Percentiles rank a stretch among this genome's conserved stretches.
Conservation (phyloP, 2,888 invertebrate genomes). For the Drosophila yooni region DNA sequence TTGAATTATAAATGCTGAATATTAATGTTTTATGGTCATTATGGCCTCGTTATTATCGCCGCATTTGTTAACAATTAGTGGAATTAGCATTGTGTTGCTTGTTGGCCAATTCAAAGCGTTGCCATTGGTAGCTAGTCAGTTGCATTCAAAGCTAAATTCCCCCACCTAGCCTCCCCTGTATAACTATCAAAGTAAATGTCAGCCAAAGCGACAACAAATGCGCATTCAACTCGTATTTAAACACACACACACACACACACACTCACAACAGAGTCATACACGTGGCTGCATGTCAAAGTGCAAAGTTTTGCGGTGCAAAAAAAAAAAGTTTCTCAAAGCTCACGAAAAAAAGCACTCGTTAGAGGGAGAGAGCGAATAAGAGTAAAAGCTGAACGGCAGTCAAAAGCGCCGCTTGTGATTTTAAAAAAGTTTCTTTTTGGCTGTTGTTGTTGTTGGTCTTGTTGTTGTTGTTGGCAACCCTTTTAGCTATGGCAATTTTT, state of each 20-base stretch:
- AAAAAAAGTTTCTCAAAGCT: conserved; percentile 63
- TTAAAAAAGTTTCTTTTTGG: conserved; percentile 57
- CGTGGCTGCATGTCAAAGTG: conserved; percentile 79
- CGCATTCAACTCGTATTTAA: conserved; percentile 37
- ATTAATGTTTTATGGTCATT: neutral
- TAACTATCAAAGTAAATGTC: conserved; percentile 35
- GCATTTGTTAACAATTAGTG: conserved; percentile 49
- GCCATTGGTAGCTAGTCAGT: conserved; percentile 29
- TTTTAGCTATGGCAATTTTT: conserved; percentile 62
- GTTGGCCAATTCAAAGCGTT: conserved; percentile 41
- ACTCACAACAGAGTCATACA: conserved; percentile 49
- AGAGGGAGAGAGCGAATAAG: neutral
- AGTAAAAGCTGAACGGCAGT: conserved; percentile 40
- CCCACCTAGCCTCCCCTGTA: neutral
- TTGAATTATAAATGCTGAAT: neutral
- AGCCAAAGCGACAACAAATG: conserved; percentile 51
- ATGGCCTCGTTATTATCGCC: conserved; percentile 15
- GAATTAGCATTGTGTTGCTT: conserved; percentile 45
- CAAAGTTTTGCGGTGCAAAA: conserved; percentile 71
- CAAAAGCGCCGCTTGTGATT: conserved; percentile 74
- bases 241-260: conserved; percentile 23
- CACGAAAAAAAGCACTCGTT: conserved; percentile 37
- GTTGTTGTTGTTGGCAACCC: conserved; percentile 59
- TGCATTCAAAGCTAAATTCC: conserved; percentile 30
- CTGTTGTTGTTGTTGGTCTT: conserved; percentile 14